A percentile compares a stretch with the other conserved stretches of the same genome.
phyloP scores from a whole-genome alignment of 2,888 invertebrate species.

The Spilarctia lutea region DNA sequence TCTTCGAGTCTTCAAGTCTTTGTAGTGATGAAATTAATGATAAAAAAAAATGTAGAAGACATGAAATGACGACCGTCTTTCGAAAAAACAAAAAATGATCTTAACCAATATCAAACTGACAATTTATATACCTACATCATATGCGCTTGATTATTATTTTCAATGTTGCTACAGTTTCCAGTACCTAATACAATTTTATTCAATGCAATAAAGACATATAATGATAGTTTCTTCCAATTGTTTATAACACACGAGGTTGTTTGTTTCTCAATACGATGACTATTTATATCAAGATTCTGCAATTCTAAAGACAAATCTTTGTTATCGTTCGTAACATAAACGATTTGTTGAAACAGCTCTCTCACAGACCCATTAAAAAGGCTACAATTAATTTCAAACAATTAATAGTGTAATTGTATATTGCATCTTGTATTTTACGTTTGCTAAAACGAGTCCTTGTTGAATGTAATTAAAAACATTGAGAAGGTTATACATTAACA shows the following conservation, averaged over 20 bases:
- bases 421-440: not conserved
- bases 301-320: not conserved
- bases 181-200: too few relatives aligned
- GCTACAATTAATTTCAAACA: not conserved
- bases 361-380: not conserved
- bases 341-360: not conserved
- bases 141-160: too few relatives aligned
- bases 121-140: not conserved
- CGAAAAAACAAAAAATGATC: too few relatives aligned
- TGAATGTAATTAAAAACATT: not conserved
- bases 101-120: not conserved
- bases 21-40: too few relatives aligned
- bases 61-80: too few relatives aligned
- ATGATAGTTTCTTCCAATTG: too few relatives aligned
- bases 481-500: not conserved
- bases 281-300: not conserved
- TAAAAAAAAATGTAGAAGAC: too few relatives aligned
- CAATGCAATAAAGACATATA: too few relatives aligned
- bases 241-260: too few relatives aligned
- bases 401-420: not conserved
- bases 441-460: not conserved
- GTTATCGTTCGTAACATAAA: not conserved
- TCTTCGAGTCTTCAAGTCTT: too few relatives aligned
- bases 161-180: not conserved
- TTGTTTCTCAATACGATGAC: too few relatives aligned